Conservation (phyloP, 1,140 invertebrate genomes). For the Watersipora subatra region DNA sequence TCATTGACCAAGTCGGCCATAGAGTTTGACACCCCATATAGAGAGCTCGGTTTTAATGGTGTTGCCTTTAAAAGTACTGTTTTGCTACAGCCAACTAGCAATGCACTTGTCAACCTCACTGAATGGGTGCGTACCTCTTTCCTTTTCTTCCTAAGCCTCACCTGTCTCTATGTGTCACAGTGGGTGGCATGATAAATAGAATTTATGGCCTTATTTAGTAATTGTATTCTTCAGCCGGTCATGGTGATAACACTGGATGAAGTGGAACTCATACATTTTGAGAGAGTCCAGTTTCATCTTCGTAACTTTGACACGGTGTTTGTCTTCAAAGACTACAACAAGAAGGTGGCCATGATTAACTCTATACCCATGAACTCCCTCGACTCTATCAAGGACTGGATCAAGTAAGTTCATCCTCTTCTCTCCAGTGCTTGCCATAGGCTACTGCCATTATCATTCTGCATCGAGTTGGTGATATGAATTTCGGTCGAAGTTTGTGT, state of each 20-base stretch:
- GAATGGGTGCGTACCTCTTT: slow-evolving; percentile 81
- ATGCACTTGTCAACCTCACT: slow-evolving; percentile 87
- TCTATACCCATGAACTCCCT: slow-evolving; percentile 96
- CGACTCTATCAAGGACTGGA: slow-evolving; percentile 97
- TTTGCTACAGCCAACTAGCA: slow-evolving; percentile 87
- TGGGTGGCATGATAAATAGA: too few species aligned
- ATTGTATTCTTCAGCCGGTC: slow-evolving; percentile 57
- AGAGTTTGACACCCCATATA: slow-evolving; percentile 96
- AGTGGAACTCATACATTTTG: slow-evolving; percentile 95
- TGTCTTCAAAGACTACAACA: slow-evolving; percentile 93
- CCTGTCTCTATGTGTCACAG: not conserved
- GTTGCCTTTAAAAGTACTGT: slow-evolving; percentile 94
- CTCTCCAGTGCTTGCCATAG: too few species aligned
- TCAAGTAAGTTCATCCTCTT: slow-evolving; percentile 56
- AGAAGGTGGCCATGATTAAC: slow-evolving; percentile 88
- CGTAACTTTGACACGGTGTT: slow-evolving; percentile 99
- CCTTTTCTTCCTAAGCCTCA: slow-evolving; percentile 1
- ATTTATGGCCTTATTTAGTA: too few species aligned
- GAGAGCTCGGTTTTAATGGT: slow-evolving; percentile 91
- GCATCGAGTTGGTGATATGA: not conserved
- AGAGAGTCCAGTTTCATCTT: slow-evolving; percentile 92
- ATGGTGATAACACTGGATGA: slow-evolving; percentile 96
- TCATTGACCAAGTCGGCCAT: slow-evolving; percentile 88
- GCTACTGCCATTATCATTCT: not conserved
- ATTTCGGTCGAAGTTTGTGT: too few species aligned